These are phyloP conservation scores for Coregonus suidteri DNA, from an alignment of 2,797 vertebrate genomes.

Conservation along the genomic window DNA sequence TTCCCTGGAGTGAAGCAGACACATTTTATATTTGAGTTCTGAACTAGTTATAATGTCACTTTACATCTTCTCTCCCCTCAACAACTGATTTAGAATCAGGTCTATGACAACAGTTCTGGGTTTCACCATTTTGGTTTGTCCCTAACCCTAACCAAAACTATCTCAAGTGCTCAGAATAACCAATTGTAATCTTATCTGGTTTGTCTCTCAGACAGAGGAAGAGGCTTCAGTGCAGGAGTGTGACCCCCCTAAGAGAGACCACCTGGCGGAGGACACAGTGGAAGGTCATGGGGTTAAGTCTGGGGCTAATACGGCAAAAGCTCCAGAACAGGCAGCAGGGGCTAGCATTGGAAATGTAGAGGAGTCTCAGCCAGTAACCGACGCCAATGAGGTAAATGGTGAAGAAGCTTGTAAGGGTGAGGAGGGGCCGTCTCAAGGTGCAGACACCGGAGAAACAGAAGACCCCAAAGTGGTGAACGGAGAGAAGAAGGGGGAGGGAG, in stretches of 20 bases:
- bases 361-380: slow-evolving; percentile 15
- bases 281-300: slow-evolving; percentile 35
- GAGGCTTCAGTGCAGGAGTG: slow-evolving; percentile 21
- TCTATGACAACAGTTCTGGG: too few species aligned
- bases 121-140: too few species aligned
- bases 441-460: slow-evolving; percentile 19
- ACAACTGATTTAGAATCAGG: background rate
- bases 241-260: slow-evolving; percentile 29
- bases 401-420: slow-evolving; percentile 35
- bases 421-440: slow-evolving; percentile 19
- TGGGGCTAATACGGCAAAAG: slow-evolving; percentile 21
- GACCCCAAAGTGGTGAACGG: slow-evolving; percentile 2
- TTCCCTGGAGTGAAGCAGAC: background rate
- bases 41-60: background rate
- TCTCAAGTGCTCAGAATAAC: background rate
- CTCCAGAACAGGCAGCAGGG: slow-evolving; percentile 25
- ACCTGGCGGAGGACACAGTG: slow-evolving; percentile 32
- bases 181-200: background rate
- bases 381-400: slow-evolving; percentile 28
- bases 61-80: background rate
- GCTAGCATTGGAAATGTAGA: slow-evolving; percentile 38
- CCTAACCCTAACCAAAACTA: background rate
- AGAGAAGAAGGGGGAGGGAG: background rate
- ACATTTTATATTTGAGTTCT: background rate
- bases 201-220: slow-evolving; percentile 45